These are phyloP conservation scores for Neogale vison DNA, from an alignment of 2,113 vertebrate genomes.

Conservation along the genomic window DNA sequence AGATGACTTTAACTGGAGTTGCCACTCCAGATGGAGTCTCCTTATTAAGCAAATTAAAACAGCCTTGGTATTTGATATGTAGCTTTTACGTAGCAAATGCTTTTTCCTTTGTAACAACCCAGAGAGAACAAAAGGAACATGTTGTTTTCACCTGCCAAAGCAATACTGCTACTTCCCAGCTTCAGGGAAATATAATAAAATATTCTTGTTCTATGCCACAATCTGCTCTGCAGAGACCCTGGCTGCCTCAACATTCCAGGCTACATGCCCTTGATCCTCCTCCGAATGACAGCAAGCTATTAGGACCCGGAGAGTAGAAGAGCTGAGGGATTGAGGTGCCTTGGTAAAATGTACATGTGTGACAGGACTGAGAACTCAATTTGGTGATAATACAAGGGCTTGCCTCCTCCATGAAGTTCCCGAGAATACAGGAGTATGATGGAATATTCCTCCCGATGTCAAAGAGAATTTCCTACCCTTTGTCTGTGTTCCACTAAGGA, in stretches of 20 bases:
- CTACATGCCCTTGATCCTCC: background rate
- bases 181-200: background rate
- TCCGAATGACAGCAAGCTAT: background rate
- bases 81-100: background rate
- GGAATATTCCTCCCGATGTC: background rate
- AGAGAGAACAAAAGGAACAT: background rate
- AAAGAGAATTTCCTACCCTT: background rate
- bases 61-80: background rate
- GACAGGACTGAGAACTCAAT: background rate
- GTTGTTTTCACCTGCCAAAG: background rate
- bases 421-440: background rate
- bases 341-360: background rate
- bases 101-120: conserved; percentile 5
- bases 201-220: background rate
- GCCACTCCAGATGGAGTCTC: background rate
- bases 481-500: background rate
- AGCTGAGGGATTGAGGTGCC: background rate
- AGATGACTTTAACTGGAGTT: background rate
- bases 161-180: background rate
- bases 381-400: background rate
- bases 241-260: background rate
- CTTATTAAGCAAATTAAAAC: background rate
- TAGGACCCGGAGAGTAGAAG: background rate
- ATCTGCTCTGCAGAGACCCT: background rate
- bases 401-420: background rate